Conservation (phyloP, 2,797 vertebrate species). For the Gymnocypris eckloni region DNA sequence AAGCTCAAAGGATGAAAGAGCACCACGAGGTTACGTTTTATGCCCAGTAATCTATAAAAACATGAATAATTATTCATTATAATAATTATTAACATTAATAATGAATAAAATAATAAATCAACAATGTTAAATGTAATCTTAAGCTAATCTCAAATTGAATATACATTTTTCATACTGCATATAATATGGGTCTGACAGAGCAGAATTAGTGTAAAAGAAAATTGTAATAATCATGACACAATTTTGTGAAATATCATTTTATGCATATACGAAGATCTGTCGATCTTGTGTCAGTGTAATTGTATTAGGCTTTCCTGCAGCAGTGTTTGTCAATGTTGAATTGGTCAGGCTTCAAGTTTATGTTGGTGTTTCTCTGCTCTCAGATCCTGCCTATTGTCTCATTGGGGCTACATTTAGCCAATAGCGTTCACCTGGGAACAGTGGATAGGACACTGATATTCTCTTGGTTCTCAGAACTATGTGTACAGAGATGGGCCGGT, state of each 20-base stretch:
- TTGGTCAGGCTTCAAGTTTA: slow-evolving; percentile 10
- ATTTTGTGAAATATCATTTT: not conserved
- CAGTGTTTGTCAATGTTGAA: slow-evolving; percentile 35
- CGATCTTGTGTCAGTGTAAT: slow-evolving; percentile 46
- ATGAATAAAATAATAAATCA: too few species aligned
- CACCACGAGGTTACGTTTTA: not conserved
- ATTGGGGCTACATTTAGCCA: slow-evolving; percentile 40
- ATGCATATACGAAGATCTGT: not conserved
- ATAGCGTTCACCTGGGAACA: slow-evolving; percentile 37
- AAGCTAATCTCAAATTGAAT: not conserved
- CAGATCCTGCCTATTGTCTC: slow-evolving; percentile 58
- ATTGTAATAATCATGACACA: not conserved
- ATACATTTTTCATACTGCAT: not conserved
- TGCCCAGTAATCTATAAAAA: not conserved
- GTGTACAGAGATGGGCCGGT: slow-evolving; percentile 30
- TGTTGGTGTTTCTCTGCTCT: slow-evolving; percentile 19
- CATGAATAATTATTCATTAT: not conserved
- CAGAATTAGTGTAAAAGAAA: too few species aligned
- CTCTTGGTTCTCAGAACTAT: slow-evolving; percentile 51
- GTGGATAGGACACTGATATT: slow-evolving; percentile 42
- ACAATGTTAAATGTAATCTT: not conserved
- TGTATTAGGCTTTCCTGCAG: slow-evolving; percentile 40
- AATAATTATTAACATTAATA: too few species aligned
- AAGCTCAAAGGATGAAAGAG: not conserved
- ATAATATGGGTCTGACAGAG: not conserved